A percentile compares a stretch with the other conserved stretches of the same genome.
These are phyloP conservation scores for Passer montanus DNA, from an alignment of 2,113 vertebrate genomes.

Conservation along the genomic window DNA sequence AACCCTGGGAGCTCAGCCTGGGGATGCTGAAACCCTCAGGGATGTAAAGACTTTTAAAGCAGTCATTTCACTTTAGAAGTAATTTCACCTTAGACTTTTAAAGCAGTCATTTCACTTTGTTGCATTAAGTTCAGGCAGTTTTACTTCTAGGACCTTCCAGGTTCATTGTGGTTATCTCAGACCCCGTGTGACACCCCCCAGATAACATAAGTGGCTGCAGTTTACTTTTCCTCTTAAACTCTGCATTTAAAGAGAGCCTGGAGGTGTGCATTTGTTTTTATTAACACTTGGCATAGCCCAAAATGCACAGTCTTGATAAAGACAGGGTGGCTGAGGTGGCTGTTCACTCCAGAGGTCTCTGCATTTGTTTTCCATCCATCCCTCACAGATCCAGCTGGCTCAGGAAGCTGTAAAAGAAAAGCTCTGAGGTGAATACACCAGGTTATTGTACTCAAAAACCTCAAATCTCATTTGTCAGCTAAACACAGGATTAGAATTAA, in stretches of 20 bases:
- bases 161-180: neutral
- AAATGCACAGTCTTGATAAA: neutral
- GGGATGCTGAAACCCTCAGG: neutral
- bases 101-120: neutral
- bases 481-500: neutral
- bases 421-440: neutral
- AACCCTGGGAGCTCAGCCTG: neutral
- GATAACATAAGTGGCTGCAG: neutral
- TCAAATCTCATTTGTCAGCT: constrained; percentile 20
- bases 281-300: neutral
- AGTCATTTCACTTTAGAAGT: neutral
- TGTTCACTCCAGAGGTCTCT: neutral
- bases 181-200: neutral
- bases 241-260: neutral
- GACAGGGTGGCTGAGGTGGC: neutral
- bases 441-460: neutral
- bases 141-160: neutral
- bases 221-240: constrained; percentile 28
- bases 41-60: neutral
- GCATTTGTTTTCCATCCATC: neutral
- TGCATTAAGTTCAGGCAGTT: neutral
- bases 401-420: neutral
- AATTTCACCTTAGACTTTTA: neutral
- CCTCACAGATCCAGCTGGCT: neutral
- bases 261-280: constrained; percentile 8